Evolutionary conservation across 1,140 invertebrate species (phyloP).

Genomic region (Leptonema lineaticorne): DNA sequence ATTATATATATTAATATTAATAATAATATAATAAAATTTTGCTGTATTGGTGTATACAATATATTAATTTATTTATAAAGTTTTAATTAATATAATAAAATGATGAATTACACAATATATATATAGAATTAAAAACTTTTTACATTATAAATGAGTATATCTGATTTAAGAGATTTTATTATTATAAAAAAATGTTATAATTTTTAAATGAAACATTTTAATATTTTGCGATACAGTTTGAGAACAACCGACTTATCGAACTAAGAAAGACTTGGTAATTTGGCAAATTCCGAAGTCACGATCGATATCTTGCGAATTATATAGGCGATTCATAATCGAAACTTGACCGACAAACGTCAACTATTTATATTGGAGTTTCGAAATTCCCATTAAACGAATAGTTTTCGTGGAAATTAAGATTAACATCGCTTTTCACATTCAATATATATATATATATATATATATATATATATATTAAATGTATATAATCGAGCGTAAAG

Average conservation of each 20-base stretch:
- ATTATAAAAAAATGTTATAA: not conserved
- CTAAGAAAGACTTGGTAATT: not conserved
- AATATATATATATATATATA: not conserved
- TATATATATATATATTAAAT: too few species aligned
- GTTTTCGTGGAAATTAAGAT: not conserved
- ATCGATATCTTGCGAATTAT: conserved; percentile 6
- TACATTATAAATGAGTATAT: too few species aligned
- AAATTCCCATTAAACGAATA: not conserved
- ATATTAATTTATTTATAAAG: too few species aligned
- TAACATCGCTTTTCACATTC: not conserved
- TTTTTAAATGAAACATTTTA: not conserved
- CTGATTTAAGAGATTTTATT: too few species aligned
- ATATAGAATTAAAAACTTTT: too few species aligned
- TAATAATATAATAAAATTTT: too few species aligned
- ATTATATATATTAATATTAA: too few species aligned
- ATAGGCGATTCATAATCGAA: conserved; percentile 5
- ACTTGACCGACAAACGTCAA: conserved; percentile 21
- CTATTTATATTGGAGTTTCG: conserved; percentile 11
- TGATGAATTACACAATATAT: too few species aligned
- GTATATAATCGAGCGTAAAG: too few species aligned
- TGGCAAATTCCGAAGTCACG: conserved; percentile 13
- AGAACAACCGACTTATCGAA: too few species aligned
- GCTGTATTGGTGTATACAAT: too few species aligned
- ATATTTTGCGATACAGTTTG: not conserved
- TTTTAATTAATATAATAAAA: too few species aligned